Evolutionary conservation across 2,113 vertebrate genomes (phyloP).

Genomic region (Epinephelus lanceolatus): DNA sequence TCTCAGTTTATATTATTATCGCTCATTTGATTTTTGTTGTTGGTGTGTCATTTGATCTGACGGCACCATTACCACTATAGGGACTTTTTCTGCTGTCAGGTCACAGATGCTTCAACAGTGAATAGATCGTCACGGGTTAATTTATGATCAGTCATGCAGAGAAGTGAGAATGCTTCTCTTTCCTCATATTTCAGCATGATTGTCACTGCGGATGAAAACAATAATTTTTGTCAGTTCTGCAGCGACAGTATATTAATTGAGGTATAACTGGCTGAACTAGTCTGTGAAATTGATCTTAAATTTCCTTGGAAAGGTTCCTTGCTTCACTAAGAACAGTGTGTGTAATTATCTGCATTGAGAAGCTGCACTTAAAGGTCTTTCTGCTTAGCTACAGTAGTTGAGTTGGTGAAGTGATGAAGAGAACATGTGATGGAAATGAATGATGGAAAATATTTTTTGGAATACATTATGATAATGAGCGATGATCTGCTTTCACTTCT

Average conservation of each 20-base stretch:
- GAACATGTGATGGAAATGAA: background rate
- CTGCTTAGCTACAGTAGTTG: background rate
- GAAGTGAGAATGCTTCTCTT: background rate
- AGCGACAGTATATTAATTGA: background rate
- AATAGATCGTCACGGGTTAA: background rate
- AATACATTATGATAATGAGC: background rate
- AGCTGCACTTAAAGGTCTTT: background rate
- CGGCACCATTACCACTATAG: background rate
- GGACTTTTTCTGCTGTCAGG: background rate
- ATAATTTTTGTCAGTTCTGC: background rate
- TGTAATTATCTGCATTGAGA: background rate
- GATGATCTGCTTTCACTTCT: constrained; percentile 3
- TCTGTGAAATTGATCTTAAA: background rate
- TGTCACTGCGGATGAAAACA: background rate
- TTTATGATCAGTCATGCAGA: constrained; percentile 24
- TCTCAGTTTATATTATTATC: background rate
- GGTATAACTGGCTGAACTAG: background rate
- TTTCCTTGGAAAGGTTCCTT: background rate
- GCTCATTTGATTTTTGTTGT: constrained; percentile 10
- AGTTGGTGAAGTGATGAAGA: background rate
- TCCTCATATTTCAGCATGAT: background rate
- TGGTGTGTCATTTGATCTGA: background rate
- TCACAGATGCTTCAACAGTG: background rate
- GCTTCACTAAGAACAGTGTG: background rate
- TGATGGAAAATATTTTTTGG: background rate